These are phyloP conservation scores for Agrilus mali DNA, from an alignment of 2,888 invertebrate genomes.

Conservation along the genomic window DNA sequence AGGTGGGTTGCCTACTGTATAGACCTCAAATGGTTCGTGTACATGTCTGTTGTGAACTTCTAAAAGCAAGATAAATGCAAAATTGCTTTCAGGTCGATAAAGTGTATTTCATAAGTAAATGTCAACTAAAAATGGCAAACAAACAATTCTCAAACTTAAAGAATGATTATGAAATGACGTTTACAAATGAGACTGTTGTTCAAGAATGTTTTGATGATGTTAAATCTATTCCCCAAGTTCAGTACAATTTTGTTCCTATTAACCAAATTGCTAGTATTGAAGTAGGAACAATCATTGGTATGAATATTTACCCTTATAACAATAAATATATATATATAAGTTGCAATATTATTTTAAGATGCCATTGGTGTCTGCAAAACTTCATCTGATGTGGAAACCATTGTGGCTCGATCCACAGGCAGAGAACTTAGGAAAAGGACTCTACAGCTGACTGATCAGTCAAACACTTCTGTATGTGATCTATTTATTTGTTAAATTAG, in stretches of 20 bases:
- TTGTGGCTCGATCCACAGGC: constrained; percentile 62
- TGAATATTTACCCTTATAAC: constrained; percentile 29
- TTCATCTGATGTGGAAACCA: constrained; percentile 53
- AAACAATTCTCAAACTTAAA: constrained; percentile 72
- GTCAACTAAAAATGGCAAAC: constrained; percentile 84
- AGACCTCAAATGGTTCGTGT: no score
- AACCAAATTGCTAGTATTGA: constrained; percentile 54
- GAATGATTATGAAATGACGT: constrained; percentile 94
- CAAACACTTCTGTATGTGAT: constrained; percentile 52
- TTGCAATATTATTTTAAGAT: no score
- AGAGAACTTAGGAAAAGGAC: constrained; percentile 85
- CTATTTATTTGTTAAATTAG: constrained; percentile 4
- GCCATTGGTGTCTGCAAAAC: constrained; percentile 78
- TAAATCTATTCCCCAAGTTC: constrained; percentile 55
- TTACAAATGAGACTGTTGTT: constrained; percentile 48
- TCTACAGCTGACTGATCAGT: constrained; percentile 72
- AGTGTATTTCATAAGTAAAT: constrained; percentile 79
- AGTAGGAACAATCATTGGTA: constrained; percentile 61
- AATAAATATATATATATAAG: constrained; percentile 24
- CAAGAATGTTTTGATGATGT: constrained; percentile 38
- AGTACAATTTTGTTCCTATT: constrained; percentile 67
- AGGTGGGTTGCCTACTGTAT: no score
- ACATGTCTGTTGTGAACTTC: no score
- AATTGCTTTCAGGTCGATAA: constrained; percentile 41
- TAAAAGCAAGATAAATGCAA: not conserved